Conservation (phyloP, 2,888 invertebrate species). For the Minunthozetes semirufus region DNA sequence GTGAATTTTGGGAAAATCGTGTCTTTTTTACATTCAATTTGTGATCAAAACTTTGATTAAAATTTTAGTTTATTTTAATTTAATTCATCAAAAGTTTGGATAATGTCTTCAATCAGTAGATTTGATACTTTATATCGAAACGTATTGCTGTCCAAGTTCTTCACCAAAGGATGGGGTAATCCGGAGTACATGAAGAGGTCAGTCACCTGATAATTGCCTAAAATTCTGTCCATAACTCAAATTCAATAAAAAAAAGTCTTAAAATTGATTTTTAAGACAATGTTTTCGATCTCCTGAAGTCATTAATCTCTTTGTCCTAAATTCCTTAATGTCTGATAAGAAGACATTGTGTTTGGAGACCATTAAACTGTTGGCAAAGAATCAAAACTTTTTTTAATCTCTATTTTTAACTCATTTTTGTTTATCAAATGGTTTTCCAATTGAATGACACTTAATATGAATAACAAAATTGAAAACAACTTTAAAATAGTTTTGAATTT, state of each 20-base stretch:
- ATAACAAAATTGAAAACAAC: too few species aligned
- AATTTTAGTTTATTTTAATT: background rate
- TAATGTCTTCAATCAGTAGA: conserved; percentile 45
- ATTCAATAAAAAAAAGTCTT: too few species aligned
- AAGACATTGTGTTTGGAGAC: background rate
- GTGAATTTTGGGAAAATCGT: background rate
- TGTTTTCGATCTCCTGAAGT: too few species aligned
- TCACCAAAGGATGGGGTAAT: conserved; percentile 93
- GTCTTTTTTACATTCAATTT: background rate
- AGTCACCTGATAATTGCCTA: conserved; percentile 37
- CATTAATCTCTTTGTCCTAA: too few species aligned
- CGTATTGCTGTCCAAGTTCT: conserved; percentile 79
- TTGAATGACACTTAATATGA: too few species aligned
- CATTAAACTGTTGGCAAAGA: too few species aligned
- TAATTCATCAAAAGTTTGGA: background rate
- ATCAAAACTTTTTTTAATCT: background rate
- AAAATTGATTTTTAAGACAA: too few species aligned
- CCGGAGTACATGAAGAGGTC: conserved; percentile 82
- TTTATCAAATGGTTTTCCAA: background rate
- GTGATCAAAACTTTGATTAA: background rate
- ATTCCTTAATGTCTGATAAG: too few species aligned
- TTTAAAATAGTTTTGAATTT: too few species aligned
- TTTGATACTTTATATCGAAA: conserved; percentile 62
- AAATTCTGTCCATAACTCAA: too few species aligned
- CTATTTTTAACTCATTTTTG: background rate